Base-by-base conservation (phyloP, 2,888 invertebrate genomes). In the Ichneumon xanthorius region DNA sequence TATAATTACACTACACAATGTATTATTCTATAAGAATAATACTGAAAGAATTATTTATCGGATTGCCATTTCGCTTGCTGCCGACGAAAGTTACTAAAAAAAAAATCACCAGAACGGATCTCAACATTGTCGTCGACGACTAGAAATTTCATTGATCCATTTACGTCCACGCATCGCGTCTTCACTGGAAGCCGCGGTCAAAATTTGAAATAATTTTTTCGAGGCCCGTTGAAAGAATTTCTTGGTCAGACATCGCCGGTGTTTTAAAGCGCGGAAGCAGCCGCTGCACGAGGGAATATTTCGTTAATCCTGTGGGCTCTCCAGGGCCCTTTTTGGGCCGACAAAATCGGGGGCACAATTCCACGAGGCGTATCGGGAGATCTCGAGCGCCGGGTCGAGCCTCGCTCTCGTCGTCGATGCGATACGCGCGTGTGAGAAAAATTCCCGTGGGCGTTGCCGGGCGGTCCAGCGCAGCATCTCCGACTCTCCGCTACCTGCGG, bases 401-500 rank as follows among this genome's bases (percentile, higher is more conserved):
- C 75, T 67, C 45, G 45, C n/a, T 72, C 55, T 71, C 71, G 70
- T 53, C 1, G 53, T 22, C 65, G 45, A 80, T 33, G 61, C 75
- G 70, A 75, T 73, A 50, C 40, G 73, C 63, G 53, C 75, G 81
- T 82, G 82, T 71, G 85, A 85, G 82, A 85, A 85, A 85, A 85
- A 85, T 85, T 85, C 82, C 72, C 45, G 85, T 85, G 82, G 85
- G 85, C 85, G 85, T 82, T 77, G 63, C 81, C 65, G 75, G 78
- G 58, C 72, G 50, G 86, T 65, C 83, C 79, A 77, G 80, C 81
- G 86, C 58, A 86, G 86, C 87, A 86, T 88, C 87, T 78, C 55
- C 63, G 82, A 82, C 80, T 75, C 84, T 85, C 75, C 70, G 80
- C 88, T 92, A 91, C 92, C 92, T 91, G 90, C 89, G 78, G 84